Percentiles rank a stretch among this genome's conserved stretches.
These are phyloP conservation scores for Eupithecia exiguata DNA, from an alignment of 2,888 invertebrate species.

Conservation along the genomic window DNA sequence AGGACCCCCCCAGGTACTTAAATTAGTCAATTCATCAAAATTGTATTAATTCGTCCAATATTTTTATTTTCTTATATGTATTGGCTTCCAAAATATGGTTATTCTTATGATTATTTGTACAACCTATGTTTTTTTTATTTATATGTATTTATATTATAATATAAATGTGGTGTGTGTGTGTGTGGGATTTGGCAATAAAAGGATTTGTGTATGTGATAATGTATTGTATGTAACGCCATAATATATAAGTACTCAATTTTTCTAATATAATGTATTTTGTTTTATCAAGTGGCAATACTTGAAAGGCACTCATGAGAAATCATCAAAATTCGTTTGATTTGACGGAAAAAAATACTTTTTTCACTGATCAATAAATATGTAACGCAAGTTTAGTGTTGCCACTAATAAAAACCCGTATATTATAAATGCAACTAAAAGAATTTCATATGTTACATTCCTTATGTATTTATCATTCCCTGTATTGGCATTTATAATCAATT, in stretches of 20 bases:
- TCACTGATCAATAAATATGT: neutral
- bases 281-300: neutral
- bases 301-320: neutral
- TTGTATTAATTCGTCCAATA: slow-evolving; percentile 27
- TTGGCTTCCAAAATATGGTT: slow-evolving; percentile 56
- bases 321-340: neutral
- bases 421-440: slow-evolving; percentile 13
- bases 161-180: slow-evolving; percentile 40
- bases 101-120: neutral
- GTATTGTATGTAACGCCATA: slow-evolving; percentile 45
- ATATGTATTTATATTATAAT: slow-evolving; percentile 18
- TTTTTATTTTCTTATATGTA: slow-evolving; percentile 35
- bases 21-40: slow-evolving; percentile 42
- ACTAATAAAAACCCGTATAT: slow-evolving; percentile 12
- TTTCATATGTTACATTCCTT: slow-evolving; percentile 50
- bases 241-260: slow-evolving; percentile 8
- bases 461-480: slow-evolving; percentile 57
- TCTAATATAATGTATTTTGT: slow-evolving; percentile 13
- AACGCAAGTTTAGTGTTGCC: slow-evolving; percentile 10
- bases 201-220: slow-evolving; percentile 66
- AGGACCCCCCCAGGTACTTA: slow-evolving; percentile 49
- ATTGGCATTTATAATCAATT: slow-evolving; percentile 60
- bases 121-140: slow-evolving; percentile 26
- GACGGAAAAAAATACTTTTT: neutral
- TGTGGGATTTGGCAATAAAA: slow-evolving; percentile 69